Evolutionary conservation across 2,888 invertebrate genomes (phyloP).

Genomic region (Lapara coniferarum): DNA sequence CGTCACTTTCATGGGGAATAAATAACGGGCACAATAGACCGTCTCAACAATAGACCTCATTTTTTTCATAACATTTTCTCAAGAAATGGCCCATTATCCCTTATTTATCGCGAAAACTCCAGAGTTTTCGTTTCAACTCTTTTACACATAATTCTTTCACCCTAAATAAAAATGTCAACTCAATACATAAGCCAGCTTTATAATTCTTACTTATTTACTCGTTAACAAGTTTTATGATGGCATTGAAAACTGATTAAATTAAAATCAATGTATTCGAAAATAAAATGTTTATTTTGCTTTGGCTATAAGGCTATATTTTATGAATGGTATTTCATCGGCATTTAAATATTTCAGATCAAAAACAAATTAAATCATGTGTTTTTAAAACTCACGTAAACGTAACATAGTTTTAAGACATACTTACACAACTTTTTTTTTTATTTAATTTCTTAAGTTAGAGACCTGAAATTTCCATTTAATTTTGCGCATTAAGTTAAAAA

Average conservation of each 20-base stretch:
- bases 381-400: not conserved
- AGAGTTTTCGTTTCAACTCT: slow-evolving; percentile 58
- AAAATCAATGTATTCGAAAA: not conserved
- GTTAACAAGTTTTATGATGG: not conserved
- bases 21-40: slow-evolving; percentile 45
- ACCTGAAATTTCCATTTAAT: not conserved
- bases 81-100: slow-evolving; percentile 69
- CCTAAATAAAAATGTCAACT: slow-evolving; percentile 51
- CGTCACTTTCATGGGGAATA: slow-evolving; percentile 41
- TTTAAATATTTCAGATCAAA: not conserved
- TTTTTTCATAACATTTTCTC: slow-evolving; percentile 65
- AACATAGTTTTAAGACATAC: not conserved
- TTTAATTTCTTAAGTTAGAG: slow-evolving; percentile 4
- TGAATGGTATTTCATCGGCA: too few species aligned
- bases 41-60: slow-evolving; percentile 55
- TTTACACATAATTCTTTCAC: slow-evolving; percentile 54
- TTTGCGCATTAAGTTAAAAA: not conserved
- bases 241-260: not conserved
- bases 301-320: too few species aligned
- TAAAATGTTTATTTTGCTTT: not conserved
- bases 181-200: slow-evolving; percentile 36
- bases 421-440: not conserved
- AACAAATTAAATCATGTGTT: not conserved
- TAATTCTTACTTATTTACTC: slow-evolving; percentile 21
- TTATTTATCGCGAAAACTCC: slow-evolving; percentile 67